phyloP scores from a whole-genome alignment of 2,113 vertebrate genomes.

The Campylomormyrus numenius region DNA sequence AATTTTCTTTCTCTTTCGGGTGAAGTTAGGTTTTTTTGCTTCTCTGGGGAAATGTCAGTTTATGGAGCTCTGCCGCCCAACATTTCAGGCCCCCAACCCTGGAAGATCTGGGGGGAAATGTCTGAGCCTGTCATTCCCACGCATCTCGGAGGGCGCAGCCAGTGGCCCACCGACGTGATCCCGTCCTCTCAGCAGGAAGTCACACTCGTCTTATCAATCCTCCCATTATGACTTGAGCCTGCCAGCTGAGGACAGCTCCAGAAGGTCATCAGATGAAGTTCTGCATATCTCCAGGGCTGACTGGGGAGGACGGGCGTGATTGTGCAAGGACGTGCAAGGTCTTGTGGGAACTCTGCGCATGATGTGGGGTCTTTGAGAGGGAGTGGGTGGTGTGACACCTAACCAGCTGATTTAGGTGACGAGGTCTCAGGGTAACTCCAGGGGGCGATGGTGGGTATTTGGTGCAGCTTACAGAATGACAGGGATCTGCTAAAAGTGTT shows the following conservation, averaged over 20 bases:
- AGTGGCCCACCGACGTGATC: conserved; percentile 19
- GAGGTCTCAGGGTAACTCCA: conserved; percentile 18
- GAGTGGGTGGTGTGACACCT: conserved; percentile 7
- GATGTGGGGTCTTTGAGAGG: conserved; percentile 32
- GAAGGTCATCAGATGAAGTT: conserved; percentile 65
- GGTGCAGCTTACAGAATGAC: background rate
- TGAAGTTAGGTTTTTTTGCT: conserved; percentile 19
- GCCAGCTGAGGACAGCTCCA: conserved; percentile 46
- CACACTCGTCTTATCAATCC: conserved; percentile 54
- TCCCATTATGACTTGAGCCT: conserved; percentile 52
- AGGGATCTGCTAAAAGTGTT: background rate
- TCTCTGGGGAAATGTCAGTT: conserved; percentile 59
- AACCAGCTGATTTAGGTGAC: conserved; percentile 29
- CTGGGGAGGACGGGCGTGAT: conserved; percentile 34
- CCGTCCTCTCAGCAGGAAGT: conserved; percentile 33
- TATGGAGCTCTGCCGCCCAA: conserved; percentile 46
- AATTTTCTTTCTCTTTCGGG: background rate
- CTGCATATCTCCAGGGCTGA: conserved; percentile 34
- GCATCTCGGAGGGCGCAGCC: conserved; percentile 28
- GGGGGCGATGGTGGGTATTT: conserved; percentile 48
- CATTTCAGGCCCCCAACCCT: conserved; percentile 50
- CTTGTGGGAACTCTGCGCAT: conserved; percentile 33
- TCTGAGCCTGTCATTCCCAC: conserved; percentile 54
- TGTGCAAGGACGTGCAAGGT: conserved; percentile 28
- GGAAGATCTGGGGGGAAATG: conserved; percentile 53